phyloP scores from a whole-genome alignment of 2,888 invertebrate genomes.

The Petrolisthes cinctipes region DNA sequence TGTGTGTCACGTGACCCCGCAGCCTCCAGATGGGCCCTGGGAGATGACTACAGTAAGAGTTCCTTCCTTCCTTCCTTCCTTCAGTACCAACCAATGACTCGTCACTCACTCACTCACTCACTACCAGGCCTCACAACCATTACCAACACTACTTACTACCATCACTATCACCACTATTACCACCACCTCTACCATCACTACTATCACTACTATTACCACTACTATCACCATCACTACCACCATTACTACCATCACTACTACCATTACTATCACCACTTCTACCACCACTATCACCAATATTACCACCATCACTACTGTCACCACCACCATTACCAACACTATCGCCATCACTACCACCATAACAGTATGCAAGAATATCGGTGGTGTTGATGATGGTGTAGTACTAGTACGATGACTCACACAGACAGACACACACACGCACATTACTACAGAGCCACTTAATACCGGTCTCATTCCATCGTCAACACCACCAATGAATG shows the following conservation, averaged over 20 bases:
- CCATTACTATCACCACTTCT: too few relatives aligned
- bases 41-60: not conserved
- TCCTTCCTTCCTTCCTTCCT: not conserved
- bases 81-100: not conserved
- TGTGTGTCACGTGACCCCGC: conserved; percentile 46
- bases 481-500: too few relatives aligned
- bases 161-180: not conserved
- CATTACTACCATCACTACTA: not conserved
- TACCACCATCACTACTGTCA: too few relatives aligned
- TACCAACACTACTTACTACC: not conserved
- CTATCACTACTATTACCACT: not conserved
- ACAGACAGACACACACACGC: too few relatives aligned
- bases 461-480: too few relatives aligned
- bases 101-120: not conserved
- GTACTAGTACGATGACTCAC: too few relatives aligned
- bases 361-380: too few relatives aligned
- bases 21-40: conserved; percentile 10
- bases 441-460: too few relatives aligned
- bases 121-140: not conserved
- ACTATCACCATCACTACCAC: not conserved
- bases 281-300: not conserved
- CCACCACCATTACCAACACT: too few relatives aligned
- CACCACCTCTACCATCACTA: too few relatives aligned
- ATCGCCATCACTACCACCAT: not conserved
- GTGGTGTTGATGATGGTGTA: too few relatives aligned